Evolutionary conservation across 2,797 vertebrate species (phyloP), one percentile per base, ranked within the genome.

Genomic region (Choloepus didactylus): DNA sequence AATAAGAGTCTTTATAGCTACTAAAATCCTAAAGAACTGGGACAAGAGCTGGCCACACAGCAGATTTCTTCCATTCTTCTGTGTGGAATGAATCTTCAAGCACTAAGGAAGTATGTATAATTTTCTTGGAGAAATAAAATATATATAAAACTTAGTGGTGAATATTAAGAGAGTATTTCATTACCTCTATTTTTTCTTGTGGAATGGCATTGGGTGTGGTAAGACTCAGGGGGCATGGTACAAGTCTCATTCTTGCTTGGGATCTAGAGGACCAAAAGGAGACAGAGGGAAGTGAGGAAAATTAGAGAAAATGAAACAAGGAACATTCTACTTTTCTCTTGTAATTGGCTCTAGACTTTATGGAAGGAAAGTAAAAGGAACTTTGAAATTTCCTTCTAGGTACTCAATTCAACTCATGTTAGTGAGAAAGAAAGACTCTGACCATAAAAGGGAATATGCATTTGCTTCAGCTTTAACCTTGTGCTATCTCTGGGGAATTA

Each of bases 61-160:
- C 9, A 76, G 27, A 31, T 3, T 44, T 72, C 7, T 25, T 59
- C 62, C 44, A 38, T 91, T 60, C 41, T 80, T 84, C 62, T 76
- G 1, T 49, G 12, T 69, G 41, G 77, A 10, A 21, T 7, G 10
- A 49, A 83, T 27, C 80, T 49, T 5, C 6, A 93, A 69, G 10
- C 83, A 76, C 18, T 31, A 6, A 93, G 9, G 9, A 75, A 1
- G 3, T 3, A 86, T 81, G n/a, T 3, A 29, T 0, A 14, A 54
- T n/a, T 92, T 88, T 86, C 19, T 92, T 46, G 86, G 23, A 77
- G 46, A 91, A 82, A 80, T 66, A 27, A 77, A 83, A 44, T 11
- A 54, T 51, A 7, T 77, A 12, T 29, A 69, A 93, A 70, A 75
- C 72, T 0, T 6, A 46, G 15, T 49, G 12, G 18, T 79, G 10